These are phyloP conservation scores for Tarsius wallacei DNA, from an alignment of 2,797 vertebrate species.

Conservation along the genomic window DNA sequence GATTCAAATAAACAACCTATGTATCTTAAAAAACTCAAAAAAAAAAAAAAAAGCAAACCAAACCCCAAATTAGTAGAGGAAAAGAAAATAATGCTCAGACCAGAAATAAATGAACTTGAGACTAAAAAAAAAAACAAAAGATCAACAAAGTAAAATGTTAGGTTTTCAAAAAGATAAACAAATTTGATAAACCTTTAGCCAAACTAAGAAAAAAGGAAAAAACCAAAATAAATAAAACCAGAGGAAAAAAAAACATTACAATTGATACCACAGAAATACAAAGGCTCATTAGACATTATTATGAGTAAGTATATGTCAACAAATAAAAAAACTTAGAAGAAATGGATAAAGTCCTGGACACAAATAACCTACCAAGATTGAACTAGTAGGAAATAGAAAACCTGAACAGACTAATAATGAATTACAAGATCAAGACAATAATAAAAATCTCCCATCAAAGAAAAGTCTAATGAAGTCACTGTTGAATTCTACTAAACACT, in stretches of 20 bases:
- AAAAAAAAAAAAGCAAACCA: not conserved
- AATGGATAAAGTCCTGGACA: not conserved
- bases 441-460: not conserved
- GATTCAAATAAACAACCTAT: not conserved
- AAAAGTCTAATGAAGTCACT: not conserved
- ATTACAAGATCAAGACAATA: not conserved
- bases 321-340: not conserved
- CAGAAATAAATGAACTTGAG: not conserved
- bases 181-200: not conserved
- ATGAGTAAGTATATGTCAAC: not conserved
- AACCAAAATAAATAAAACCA: not conserved
- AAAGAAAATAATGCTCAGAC: not conserved
- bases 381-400: not conserved
- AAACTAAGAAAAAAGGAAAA: not conserved
- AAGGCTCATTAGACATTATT: not conserved
- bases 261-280: not conserved
- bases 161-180: not conserved
- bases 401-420: not conserved
- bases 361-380: not conserved
- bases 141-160: not conserved
- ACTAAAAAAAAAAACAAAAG: not conserved
- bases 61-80: not conserved
- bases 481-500: not conserved
- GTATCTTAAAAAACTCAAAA: not conserved
- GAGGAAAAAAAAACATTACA: not conserved